Evolutionary conservation across 2,797 vertebrate genomes (phyloP).

Genomic region (Takifugu rubripes): DNA sequence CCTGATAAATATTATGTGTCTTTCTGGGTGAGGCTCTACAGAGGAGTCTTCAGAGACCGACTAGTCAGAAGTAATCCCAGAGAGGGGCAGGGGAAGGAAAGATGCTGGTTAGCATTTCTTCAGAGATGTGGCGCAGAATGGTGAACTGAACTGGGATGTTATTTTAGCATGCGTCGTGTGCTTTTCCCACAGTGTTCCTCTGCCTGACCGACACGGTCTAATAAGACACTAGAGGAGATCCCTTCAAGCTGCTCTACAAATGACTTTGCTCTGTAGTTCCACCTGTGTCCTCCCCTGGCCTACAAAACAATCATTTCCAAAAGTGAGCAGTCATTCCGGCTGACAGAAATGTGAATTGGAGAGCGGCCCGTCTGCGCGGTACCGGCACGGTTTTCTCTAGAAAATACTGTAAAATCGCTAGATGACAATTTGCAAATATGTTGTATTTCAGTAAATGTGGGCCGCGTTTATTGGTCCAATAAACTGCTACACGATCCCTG

Average conservation of each 20-base stretch:
- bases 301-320: slow-evolving; percentile 51
- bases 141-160: slow-evolving; percentile 61
- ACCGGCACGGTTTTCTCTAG: slow-evolving; percentile 26
- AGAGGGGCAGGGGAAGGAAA: slow-evolving; percentile 65
- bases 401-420: slow-evolving; percentile 34
- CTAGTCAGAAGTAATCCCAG: slow-evolving; percentile 73
- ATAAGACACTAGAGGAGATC: slow-evolving; percentile 58
- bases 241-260: slow-evolving; percentile 65
- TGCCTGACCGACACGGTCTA: slow-evolving; percentile 57
- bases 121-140: slow-evolving; percentile 51
- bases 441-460: slow-evolving; percentile 29
- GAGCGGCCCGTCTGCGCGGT: slow-evolving; percentile 21
- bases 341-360: slow-evolving; percentile 19
- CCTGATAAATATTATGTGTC: slow-evolving; percentile 71
- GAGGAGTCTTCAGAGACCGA: slow-evolving; percentile 66
- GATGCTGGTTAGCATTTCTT: slow-evolving; percentile 70
- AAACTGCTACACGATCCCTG: slow-evolving; percentile 16
- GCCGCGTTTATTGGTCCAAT: slow-evolving; percentile 37
- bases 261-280: slow-evolving; percentile 58
- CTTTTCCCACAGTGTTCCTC: slow-evolving; percentile 59
- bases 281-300: slow-evolving; percentile 60
- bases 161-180: slow-evolving; percentile 59
- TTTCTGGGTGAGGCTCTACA: slow-evolving; percentile 59
- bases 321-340: slow-evolving; percentile 52
- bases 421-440: slow-evolving; percentile 26